A percentile compares a stretch with the other conserved stretches of the same genome.
Conservation (phyloP, 2,797 vertebrate genomes). For the Alosa sapidissima region DNA sequence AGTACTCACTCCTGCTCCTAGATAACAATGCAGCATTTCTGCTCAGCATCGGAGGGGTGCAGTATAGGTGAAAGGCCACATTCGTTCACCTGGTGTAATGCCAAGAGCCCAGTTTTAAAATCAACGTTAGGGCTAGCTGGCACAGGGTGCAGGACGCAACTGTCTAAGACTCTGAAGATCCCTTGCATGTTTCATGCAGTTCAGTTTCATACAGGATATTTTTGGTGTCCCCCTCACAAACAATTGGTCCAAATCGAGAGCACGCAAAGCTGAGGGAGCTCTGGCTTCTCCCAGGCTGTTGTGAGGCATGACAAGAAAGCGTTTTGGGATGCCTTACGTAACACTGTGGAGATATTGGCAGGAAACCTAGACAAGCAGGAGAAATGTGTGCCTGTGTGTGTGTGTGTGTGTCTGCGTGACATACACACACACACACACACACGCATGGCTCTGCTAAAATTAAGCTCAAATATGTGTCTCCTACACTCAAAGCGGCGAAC, state of each 20-base stretch:
- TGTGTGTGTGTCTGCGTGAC: background rate
- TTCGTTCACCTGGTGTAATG: background rate
- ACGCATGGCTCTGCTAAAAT: background rate
- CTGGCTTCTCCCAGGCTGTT: conserved; percentile 41
- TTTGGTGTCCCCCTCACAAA: background rate
- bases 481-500: background rate
- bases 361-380: conserved; percentile 15
- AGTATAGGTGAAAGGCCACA: background rate
- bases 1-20: background rate
- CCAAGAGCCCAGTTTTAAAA: background rate
- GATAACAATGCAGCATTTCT: background rate
- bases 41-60: background rate
- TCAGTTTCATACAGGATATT: background rate
- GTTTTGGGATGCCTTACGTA: conserved; percentile 54
- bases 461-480: conserved; percentile 3
- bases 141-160: background rate
- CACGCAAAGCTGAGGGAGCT: background rate
- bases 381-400: background rate
- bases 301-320: conserved; percentile 53
- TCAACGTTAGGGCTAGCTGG: background rate
- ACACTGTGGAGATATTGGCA: conserved; percentile 12
- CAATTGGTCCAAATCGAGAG: background rate
- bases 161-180: background rate
- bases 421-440: background rate
- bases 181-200: background rate